Evolutionary conservation across 2,113 vertebrate species (phyloP).

Genomic region (Promerops cafer): DNA sequence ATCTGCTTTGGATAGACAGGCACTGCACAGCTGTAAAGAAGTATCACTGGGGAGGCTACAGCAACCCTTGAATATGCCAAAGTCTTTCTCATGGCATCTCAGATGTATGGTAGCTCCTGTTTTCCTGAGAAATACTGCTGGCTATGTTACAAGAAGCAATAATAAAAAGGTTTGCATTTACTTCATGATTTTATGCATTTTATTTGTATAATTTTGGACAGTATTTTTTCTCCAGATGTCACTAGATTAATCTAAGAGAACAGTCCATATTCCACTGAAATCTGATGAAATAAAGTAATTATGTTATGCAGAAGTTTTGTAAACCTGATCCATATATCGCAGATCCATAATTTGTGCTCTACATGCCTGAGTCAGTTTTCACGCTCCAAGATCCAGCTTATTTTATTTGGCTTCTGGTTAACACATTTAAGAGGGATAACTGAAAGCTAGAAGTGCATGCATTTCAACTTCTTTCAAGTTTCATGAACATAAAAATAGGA

Average conservation of each 20-base stretch:
- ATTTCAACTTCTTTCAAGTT: constrained; percentile 36
- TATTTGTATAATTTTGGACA: background rate
- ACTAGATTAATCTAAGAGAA: constrained; percentile 28
- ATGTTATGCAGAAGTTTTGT: background rate
- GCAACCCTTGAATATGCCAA: background rate
- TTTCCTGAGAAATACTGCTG: background rate
- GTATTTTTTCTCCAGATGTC: constrained; percentile 38
- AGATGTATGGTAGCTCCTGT: background rate
- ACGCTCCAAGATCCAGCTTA: background rate
- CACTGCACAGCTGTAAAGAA: background rate
- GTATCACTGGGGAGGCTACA: background rate
- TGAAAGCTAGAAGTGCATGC: background rate
- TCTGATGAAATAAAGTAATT: constrained; percentile 46
- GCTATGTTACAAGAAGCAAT: background rate
- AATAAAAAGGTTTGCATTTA: background rate
- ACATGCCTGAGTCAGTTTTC: constrained; percentile 13
- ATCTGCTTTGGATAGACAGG: background rate
- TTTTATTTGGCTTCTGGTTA: constrained; percentile 47
- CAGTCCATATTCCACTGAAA: background rate
- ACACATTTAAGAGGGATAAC: constrained; percentile 12
- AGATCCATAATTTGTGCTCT: background rate
- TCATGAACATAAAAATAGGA: constrained; percentile 24
- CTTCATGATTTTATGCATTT: background rate
- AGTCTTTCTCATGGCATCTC: background rate
- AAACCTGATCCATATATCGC: background rate